Base-by-base conservation (phyloP, 2,113 vertebrate genomes). In the Synodontis membranacea region DNA sequence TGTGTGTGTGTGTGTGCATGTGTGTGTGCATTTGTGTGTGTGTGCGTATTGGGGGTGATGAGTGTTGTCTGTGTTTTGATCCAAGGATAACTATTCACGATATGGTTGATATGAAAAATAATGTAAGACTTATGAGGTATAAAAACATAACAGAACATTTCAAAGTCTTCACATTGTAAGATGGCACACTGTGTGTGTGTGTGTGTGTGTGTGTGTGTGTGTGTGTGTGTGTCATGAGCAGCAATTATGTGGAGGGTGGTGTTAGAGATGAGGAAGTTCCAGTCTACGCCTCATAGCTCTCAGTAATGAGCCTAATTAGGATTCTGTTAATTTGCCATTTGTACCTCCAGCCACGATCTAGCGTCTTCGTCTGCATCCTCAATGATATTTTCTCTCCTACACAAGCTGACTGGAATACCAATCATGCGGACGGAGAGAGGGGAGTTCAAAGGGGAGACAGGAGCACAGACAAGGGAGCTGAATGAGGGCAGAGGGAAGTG, bases 291-390 rank as follows among this genome's bases (percentile, higher is more conserved):
- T 86, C 78, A 86, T 85, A 87, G 86, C 89, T 86, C 52, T 83
- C 85, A 44, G 64, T 89, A 89, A 91, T 87, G 88, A 91, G 87
- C 68, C 68, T 89, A 91, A 89, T 91, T 89, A 91, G 74, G 54
- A 87, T 84, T 84, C 85, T 75, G 88, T 89, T 91, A 84, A 91
- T 89, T 89, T 88, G 87, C 88, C 88, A 89, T 91, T 88, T 87
- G 83, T 89, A 86, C 88, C 83, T 86, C 72, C 34, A 86, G 88
- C 87, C 87, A 91, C 87, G 87, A 91, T 89, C 88, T 74, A 86
- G 64, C 64, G 87, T 64, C 87, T 87, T 84, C 76, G 66, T 70
- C 84, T 76, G 83, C 85, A 87, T 89, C 68, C 87, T 88, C 54
- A 87, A 87, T 60, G 88, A 88, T 88, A 76, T 80, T 85, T 87